A percentile compares a stretch with the other conserved stretches of the same genome.
phyloP scores from a whole-genome alignment of 2,888 invertebrate genomes.

The Andrena dorsata region DNA sequence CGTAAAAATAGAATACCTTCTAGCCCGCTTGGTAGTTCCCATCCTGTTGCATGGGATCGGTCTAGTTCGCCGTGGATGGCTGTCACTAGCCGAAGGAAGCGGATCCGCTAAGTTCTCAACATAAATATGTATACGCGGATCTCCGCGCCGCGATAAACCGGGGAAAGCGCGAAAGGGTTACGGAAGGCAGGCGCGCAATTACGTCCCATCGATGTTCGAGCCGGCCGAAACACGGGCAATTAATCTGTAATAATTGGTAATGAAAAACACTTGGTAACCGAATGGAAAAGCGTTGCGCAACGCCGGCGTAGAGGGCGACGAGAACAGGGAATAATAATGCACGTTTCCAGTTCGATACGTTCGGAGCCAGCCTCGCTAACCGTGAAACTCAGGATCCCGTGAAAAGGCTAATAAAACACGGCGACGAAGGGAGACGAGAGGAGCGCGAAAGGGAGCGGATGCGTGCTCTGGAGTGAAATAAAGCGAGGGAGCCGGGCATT shows the following conservation, averaged over 20 bases:
- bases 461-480: slow-evolving; percentile 32
- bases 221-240: slow-evolving; percentile 22
- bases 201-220: neutral
- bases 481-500: slow-evolving; percentile 1
- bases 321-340: neutral
- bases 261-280: slow-evolving; percentile 11
- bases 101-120: slow-evolving; percentile 66
- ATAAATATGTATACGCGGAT: slow-evolving; percentile 49
- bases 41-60: slow-evolving; percentile 53
- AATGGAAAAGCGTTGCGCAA: slow-evolving; percentile 25
- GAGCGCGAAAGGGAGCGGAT: slow-evolving; percentile 23
- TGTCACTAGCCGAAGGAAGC: slow-evolving; percentile 66
- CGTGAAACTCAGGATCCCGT: slow-evolving; percentile 12
- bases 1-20: slow-evolving; percentile 46
- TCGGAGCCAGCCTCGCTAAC: neutral
- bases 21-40: slow-evolving; percentile 48
- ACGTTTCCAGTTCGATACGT: slow-evolving; percentile 18
- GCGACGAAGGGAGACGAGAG: slow-evolving; percentile 21
- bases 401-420: slow-evolving; percentile 27
- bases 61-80: slow-evolving; percentile 50
- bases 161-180: slow-evolving; percentile 32
- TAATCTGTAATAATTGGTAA: slow-evolving; percentile 40
- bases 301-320: neutral
- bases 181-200: slow-evolving; percentile 35
- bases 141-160: slow-evolving; percentile 39